A percentile compares a stretch with the other conserved stretches of the same genome.
These are phyloP conservation scores for Auanema sp. DNA, from an alignment of 2,888 invertebrate genomes.

Conservation along the genomic window DNA sequence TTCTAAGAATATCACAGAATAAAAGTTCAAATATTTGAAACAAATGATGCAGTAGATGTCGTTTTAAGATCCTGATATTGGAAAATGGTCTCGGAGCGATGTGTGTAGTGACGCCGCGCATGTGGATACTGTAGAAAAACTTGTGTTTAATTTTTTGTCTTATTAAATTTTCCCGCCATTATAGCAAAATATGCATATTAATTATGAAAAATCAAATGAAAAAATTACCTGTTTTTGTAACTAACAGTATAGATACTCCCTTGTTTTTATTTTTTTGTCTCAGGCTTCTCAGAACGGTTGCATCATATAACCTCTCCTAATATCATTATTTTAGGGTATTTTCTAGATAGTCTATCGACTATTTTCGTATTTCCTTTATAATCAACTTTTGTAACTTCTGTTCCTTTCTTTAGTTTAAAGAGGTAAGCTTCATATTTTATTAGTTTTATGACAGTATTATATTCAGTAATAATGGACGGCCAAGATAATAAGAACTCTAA, in stretches of 20 bases:
- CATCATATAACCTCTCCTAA: conserved; percentile 4
- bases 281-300: not conserved
- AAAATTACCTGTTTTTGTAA: not conserved
- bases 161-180: not conserved
- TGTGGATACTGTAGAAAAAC: conserved; percentile 1
- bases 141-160: not conserved
- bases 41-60: not conserved
- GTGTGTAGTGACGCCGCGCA: conserved; percentile 36
- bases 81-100: conserved; percentile 30
- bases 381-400: conserved; percentile 38
- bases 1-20: not conserved
- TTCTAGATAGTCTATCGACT: conserved; percentile 52
- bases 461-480: conserved; percentile 39
- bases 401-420: conserved; percentile 24
- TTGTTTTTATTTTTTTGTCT: not conserved
- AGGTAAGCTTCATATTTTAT: conserved; percentile 30
- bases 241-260: not conserved
- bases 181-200: not conserved
- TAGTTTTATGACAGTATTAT: conserved; percentile 8
- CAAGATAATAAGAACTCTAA: conserved; percentile 47
- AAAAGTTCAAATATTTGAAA: no score
- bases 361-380: conserved; percentile 41
- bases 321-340: conserved; percentile 49
- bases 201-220: conserved; percentile 6
- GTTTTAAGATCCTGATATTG: not conserved